These are phyloP conservation scores for Sylvietta virens DNA, from an alignment of 2,113 vertebrate species.

Conservation along the genomic window DNA sequence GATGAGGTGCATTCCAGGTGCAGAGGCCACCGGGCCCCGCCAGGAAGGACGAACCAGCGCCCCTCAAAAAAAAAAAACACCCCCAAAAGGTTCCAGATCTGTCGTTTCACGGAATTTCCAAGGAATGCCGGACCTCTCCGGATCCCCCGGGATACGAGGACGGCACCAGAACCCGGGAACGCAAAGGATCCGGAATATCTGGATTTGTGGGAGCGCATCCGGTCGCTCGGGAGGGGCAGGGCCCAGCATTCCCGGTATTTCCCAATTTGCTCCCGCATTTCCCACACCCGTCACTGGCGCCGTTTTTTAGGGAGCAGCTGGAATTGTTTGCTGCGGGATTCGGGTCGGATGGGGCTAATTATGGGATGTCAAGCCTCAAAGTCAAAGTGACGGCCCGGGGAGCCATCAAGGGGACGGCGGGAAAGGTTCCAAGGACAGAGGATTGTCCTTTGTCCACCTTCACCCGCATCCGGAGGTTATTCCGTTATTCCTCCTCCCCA, in stretches of 20 bases:
- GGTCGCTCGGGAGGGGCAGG: too few species aligned
- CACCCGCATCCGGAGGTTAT: background rate
- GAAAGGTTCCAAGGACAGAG: background rate
- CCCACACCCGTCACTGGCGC: background rate
- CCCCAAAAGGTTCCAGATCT: background rate
- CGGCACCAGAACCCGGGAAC: background rate
- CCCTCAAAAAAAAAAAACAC: background rate
- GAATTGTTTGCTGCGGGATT: background rate
- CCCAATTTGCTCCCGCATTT: rapidly evolving
- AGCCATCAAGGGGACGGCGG: background rate
- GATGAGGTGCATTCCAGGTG: too few species aligned
- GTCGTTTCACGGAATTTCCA: background rate
- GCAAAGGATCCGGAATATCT: rapidly evolving
- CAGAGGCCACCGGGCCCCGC: background rate
- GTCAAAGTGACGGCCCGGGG: rapidly evolving
- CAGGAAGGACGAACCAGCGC: background rate
- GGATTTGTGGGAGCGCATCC: background rate
- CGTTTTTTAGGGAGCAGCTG: background rate
- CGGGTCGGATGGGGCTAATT: background rate
- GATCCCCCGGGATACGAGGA: background rate
- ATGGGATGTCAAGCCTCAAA: background rate
- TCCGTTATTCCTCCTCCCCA: background rate
- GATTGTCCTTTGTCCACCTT: background rate
- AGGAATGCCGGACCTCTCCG: background rate
- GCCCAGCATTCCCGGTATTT: background rate